phyloP scores from a whole-genome alignment of 2,888 invertebrate genomes.

The Troilus luridus region DNA sequence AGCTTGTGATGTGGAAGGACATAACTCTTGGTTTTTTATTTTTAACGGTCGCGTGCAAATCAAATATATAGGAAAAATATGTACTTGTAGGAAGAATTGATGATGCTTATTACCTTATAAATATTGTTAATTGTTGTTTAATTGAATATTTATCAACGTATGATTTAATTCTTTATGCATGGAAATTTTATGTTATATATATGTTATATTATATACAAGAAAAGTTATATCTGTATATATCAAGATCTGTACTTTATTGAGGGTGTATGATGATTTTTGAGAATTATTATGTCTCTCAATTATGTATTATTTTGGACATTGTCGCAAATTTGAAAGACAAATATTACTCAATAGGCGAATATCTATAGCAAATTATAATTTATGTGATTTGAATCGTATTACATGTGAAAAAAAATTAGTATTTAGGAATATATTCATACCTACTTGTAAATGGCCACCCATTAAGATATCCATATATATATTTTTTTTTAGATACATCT shows the following conservation, averaged over 20 bases:
- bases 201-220: constrained; percentile 43
- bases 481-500: neutral
- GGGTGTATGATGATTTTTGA: neutral
- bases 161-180: constrained; percentile 38
- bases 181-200: constrained; percentile 44
- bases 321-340: constrained; percentile 20
- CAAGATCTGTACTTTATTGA: constrained; percentile 44
- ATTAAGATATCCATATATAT: neutral
- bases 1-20: neutral
- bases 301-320: neutral
- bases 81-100: neutral
- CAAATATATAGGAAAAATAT: neutral
- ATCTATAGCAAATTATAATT: neutral
- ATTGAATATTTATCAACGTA: constrained; percentile 40
- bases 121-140: constrained; percentile 48
- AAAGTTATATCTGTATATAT: constrained; percentile 7
- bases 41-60: neutral
- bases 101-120: constrained; percentile 30
- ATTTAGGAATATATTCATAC: neutral
- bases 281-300: neutral
- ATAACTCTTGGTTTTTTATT: neutral
- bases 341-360: constrained; percentile 6
- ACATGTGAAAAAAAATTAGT: constrained; percentile 6
- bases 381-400: constrained; percentile 19
- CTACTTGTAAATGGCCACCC: neutral